Evolutionary conservation across 2,113 vertebrate genomes (phyloP), one percentile per base, ranked within the genome.

Genomic region (Albula glossodonta): DNA sequence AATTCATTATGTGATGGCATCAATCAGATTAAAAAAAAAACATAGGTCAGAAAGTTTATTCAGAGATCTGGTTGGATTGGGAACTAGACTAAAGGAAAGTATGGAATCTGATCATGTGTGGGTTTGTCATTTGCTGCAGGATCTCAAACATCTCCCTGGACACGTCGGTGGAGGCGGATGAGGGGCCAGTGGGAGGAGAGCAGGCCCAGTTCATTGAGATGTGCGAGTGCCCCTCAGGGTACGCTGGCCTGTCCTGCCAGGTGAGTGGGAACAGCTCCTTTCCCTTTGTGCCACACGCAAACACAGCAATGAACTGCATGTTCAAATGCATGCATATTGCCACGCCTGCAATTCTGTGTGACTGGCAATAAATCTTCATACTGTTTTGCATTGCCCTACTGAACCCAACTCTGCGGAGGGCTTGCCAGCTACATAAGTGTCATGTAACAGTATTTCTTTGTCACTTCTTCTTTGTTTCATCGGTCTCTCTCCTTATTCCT

Each of bases 141-240:
- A 98, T 99, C 87, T 94, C 97, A 25, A 97, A 98, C 87, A 95
- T 99, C 84, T 97, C 97, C 4, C 91, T 99, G 96, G 97, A 98
- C 83, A 94, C 93, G 5, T 96, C 96, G 11, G 88, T 95, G 51
- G 94, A 96, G 80, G 93, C 86, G 4, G 94, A 92, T 0, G 93
- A 91, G 4, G 90, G 82, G 80, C 90, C 93, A 25, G 80, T 88
- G 0, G 90, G 80, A 0, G 86, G 85, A 57, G 86, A 91, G 81
- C 41, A 13, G 19, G 97, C 97, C 13, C 92, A 82, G 57, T 90
- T 95, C 49, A 90, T 99, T 2, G 98, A 99, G 92, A 94, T 93
- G 0, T 99, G 98, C 19, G 31, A 90, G 70, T 99, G 98, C 89
- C 98, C 98, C n/a, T 78, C 85, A 31, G 97, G 97, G 77, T 96